These are phyloP conservation scores for Istiophorus platypterus DNA, from an alignment of 2,113 vertebrate genomes.

Conservation along the genomic window DNA sequence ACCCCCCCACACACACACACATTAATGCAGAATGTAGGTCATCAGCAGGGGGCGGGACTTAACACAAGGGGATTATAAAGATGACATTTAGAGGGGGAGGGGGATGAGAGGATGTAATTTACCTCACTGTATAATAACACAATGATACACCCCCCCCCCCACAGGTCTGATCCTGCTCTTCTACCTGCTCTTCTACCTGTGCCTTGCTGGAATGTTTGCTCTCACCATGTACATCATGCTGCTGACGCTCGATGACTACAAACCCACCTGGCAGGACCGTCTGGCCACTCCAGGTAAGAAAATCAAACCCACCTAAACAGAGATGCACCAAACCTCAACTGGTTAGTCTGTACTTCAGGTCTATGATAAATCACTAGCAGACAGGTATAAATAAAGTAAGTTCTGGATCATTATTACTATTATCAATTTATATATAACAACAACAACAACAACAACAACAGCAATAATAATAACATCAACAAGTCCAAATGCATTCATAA, in stretches of 20 bases:
- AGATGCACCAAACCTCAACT: no score
- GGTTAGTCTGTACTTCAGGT: no score
- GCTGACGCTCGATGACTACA: constrained; percentile 79
- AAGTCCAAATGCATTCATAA: no score
- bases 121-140: neutral
- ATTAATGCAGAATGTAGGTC: constrained; percentile 66
- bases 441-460: no score
- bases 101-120: neutral
- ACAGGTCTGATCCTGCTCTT: constrained; percentile 79
- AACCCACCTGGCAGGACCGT: constrained; percentile 79
- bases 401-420: no score
- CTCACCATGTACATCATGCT: constrained; percentile 82
- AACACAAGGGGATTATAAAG: constrained; percentile 68
- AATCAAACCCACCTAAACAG: neutral
- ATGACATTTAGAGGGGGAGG: constrained; percentile 29
- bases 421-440: no score
- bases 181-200: constrained; percentile 80
- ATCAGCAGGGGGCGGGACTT: constrained; percentile 40
- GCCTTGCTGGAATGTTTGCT: constrained; percentile 73
- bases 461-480: no score
- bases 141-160: neutral
- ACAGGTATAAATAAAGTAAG: no score
- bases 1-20: neutral
- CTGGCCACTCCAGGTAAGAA: constrained; percentile 73
- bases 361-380: no score